Evolutionary conservation across 1,140 invertebrate genomes (phyloP).

Genomic region (Vollenhovia emeryi): DNA sequence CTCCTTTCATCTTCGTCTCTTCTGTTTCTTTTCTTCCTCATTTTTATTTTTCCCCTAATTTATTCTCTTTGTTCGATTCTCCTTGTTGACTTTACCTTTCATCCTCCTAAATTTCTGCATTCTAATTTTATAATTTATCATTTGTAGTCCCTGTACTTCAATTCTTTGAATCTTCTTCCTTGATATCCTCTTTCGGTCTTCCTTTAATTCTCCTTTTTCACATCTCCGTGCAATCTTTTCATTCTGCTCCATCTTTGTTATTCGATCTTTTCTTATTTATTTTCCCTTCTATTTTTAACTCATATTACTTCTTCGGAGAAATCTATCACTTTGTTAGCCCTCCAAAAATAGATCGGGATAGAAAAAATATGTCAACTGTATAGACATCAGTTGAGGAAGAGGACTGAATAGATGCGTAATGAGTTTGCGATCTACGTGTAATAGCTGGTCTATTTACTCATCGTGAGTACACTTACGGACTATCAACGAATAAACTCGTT

Average conservation of each 20-base stretch:
- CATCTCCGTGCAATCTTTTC: not conserved
- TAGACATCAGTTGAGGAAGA: not conserved
- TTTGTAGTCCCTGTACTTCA: not conserved
- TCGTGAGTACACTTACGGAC: not conserved
- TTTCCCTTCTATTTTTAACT: not conserved
- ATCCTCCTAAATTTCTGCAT: not conserved
- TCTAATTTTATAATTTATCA: not conserved
- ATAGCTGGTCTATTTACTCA: conserved; percentile 13
- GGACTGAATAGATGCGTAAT: not conserved
- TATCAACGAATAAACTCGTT: conserved; percentile 12
- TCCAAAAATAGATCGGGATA: not conserved
- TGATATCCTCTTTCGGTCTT: not conserved
- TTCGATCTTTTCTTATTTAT: not conserved
- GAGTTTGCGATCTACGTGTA: conserved; percentile 10
- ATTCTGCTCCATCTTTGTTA: not conserved
- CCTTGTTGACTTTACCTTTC: not conserved
- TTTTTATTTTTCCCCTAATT: not conserved
- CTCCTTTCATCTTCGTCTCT: not conserved
- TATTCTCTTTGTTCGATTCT: not conserved
- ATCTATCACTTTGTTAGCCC: not conserved
- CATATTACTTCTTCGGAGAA: not conserved
- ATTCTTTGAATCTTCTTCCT: not conserved
- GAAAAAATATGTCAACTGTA: not conserved
- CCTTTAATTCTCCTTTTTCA: not conserved
- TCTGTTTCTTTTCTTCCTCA: not conserved